Conservation (phyloP, 2,113 vertebrate genomes). For the Pipra filicauda region DNA sequence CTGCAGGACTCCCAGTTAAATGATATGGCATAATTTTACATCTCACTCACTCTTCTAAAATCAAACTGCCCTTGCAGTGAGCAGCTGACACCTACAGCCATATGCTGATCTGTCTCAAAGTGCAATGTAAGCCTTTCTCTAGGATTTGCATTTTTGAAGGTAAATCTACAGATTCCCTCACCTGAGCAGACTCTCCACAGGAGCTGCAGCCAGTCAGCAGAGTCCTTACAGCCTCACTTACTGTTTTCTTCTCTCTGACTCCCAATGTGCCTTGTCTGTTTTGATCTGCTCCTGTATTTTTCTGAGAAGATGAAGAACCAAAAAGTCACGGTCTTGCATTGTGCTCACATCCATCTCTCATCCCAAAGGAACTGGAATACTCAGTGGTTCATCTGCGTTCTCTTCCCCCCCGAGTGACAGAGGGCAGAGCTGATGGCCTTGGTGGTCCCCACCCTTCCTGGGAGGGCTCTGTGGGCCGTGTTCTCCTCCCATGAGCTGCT, state of each 20-base stretch:
- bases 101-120: neutral
- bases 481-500: neutral
- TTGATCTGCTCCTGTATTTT: neutral
- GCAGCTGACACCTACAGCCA: neutral
- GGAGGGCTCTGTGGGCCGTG: neutral
- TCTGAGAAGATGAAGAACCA: neutral
- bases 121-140: neutral
- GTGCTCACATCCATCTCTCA: neutral
- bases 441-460: fast-evolving
- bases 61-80: neutral
- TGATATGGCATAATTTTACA: neutral
- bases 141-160: neutral
- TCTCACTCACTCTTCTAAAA: neutral
- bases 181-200: neutral
- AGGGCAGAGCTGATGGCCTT: neutral
- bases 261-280: neutral
- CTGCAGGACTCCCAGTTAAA: neutral
- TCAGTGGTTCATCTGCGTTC: neutral
- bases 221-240: neutral
- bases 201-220: neutral
- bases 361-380: neutral
- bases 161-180: neutral
- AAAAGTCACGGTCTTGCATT: neutral
- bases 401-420: fast-evolving
- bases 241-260: neutral